Conservation (phyloP, 2,113 vertebrate genomes). For the Scomber japonicus region DNA sequence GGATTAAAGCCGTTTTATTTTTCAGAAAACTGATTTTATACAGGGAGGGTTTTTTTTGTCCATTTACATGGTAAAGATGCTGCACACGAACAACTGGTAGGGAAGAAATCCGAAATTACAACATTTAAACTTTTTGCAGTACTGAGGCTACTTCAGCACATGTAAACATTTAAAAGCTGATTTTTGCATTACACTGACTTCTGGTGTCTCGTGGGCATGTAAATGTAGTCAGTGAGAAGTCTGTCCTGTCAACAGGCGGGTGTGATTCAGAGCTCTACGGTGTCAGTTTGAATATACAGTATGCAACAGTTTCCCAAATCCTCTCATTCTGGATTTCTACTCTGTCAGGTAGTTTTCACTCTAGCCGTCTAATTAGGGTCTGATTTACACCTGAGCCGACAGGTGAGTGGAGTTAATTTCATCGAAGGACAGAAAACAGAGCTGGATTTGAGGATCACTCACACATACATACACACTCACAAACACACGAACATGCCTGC, state of each 20-base stretch:
- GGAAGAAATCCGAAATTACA: no score
- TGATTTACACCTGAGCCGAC: constrained; percentile 50
- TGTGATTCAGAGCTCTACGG: constrained; percentile 32
- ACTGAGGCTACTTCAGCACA: not conserved
- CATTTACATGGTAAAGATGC: no score
- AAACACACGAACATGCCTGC: not conserved
- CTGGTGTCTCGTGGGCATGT: constrained; percentile 11
- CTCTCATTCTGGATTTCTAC: constrained; percentile 29
- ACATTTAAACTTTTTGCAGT: not conserved
- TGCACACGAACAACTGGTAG: no score
- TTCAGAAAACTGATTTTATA: no score
- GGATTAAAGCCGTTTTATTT: not conserved
- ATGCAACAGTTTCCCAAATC: constrained; percentile 25
- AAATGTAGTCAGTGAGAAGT: constrained; percentile 30
- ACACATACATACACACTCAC: not conserved
- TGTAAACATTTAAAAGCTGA: not conserved
- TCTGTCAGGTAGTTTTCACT: constrained; percentile 49
- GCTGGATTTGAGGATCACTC: constrained; percentile 28
- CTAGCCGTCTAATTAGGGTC: constrained; percentile 40
- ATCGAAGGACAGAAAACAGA: constrained; percentile 1
- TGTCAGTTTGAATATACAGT: constrained; percentile 18
- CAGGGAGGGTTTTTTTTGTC: no score
- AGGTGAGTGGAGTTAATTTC: constrained; percentile 50
- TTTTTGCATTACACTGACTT: not conserved
- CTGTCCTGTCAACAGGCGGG: constrained; percentile 27